phyloP scores from a whole-genome alignment of 2,888 invertebrate species.

The Cataglyphis albicans region DNA sequence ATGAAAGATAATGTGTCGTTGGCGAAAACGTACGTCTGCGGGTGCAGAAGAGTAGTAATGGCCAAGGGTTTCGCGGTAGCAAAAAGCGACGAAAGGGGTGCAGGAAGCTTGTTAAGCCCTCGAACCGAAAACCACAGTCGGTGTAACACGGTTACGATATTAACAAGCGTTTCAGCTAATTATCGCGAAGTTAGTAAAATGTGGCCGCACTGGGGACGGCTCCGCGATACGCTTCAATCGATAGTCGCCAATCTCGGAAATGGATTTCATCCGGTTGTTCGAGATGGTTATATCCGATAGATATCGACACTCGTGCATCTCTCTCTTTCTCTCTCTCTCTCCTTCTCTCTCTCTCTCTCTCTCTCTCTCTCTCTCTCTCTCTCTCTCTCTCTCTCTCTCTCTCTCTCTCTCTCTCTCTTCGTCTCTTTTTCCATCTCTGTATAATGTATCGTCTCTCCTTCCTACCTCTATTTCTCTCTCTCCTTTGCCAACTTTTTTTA shows the following conservation, averaged over 20 bases:
- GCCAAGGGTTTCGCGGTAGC: neutral
- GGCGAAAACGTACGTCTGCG: slow-evolving; percentile 38
- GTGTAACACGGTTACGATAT: slow-evolving; percentile 39
- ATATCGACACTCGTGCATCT: slow-evolving; percentile 34
- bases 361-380: neutral
- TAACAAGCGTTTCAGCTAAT: slow-evolving; percentile 54
- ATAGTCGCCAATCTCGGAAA: slow-evolving; percentile 56
- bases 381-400: neutral
- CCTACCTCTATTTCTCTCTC: neutral
- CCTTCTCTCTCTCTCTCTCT: neutral
- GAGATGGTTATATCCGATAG: slow-evolving; percentile 43
- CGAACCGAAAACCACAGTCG: slow-evolving; percentile 45
- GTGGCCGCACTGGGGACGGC: neutral
- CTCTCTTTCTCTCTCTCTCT: neutral
- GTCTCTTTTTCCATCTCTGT: neutral
- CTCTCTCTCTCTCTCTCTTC: neutral
- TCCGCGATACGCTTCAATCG: slow-evolving; percentile 37
- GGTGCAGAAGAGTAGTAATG: slow-evolving; percentile 37
- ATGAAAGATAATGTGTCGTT: slow-evolving; percentile 3
- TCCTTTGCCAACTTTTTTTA: slow-evolving; percentile 19
- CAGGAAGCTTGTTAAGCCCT: slow-evolving; percentile 50
- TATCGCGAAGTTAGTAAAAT: slow-evolving; percentile 49
- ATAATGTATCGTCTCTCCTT: neutral
- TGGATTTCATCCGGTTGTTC: slow-evolving; percentile 51
- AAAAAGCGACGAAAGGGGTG: neutral